Evolutionary conservation across 2,888 invertebrate genomes (phyloP), one percentile per base, ranked within the genome.

Genomic region (Halictus quadricinctus): DNA sequence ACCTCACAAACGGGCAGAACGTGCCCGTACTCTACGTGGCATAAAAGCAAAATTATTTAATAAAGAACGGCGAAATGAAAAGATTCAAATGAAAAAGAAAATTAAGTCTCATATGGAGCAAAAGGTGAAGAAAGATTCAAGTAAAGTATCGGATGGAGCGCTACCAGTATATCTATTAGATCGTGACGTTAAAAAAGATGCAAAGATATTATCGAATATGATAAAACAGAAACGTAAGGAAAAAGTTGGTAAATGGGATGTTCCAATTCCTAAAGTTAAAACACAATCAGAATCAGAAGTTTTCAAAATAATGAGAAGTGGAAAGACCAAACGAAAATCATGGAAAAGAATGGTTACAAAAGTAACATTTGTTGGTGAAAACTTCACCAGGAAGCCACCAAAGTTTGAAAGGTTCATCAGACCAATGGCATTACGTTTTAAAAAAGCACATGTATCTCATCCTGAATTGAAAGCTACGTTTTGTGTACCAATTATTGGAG

Each of bases 311-410:
- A 94, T 99, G 0, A 97, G 97, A 92, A 97, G 97, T 7, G 99
- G 99, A 60, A 99, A 99, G 95, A 96, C 98, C 0, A 98, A 97
- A 94, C 95, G 99, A 80, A 99, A 99, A 95, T 98, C 98, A 0
- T 99, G 99, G 99, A 99, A 99, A 93, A 96, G 99, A 83, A 99
- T 99, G 99, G 99, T 99, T 0, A 99, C 99, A 0, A 99, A 99
- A 96, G 99, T 99, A 0, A 98, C 98, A 75, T 99, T 96, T 95
- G 99, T 99, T 5, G 99, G 99, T 0, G 99, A 99, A 94, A 98
- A 98, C 81, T 99, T 99, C 94, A 99, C 99, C 1, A 96, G 99
- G 69, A 99, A 99, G 95, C 99, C 99, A 36, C 99, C 99, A 0
- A 99, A 99, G 95, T 99, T 98, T 95, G 99, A 99, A 94, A 96